Evolutionary conservation across 1,140 invertebrate species (phyloP), one percentile per base, ranked within the genome.

Genomic region (Drosophila parabipectinata): DNA sequence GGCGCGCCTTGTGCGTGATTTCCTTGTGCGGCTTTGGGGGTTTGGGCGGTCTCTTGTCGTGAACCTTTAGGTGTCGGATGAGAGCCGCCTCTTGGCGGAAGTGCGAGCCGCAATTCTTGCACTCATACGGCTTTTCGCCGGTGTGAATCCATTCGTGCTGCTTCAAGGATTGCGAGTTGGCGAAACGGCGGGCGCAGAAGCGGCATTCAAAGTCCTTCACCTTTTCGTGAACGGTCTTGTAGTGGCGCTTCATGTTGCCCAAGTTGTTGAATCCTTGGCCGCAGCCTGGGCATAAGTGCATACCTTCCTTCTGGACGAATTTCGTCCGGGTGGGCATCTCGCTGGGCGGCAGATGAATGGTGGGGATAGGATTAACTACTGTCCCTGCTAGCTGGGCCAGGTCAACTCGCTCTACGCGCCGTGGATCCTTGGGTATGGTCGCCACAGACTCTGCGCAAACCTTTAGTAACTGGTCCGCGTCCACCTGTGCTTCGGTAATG

Each of bases 91-190:
- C 74, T 63, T 91, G 90, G 3, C 91, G 90, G 41, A 91, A 91
- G 28, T 88, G 72, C 0, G 75, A 91, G 8, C 78, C 78, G 32
- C 90, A 91, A 8, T 37, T 72, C 32, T 73, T 74, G 48, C 90
- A 91, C 47, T 77, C 83, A 52, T 90, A 79, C 0, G 90, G 90
- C 37, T 91, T 91, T 39, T 91, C 90, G 0, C 95, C 95, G 30
- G 91, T 92, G n/a, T 92, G 91, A 9, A 89, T 91, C 91, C 91
- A 91, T 51, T 91, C 89, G 63, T 92, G 91, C 28, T 92, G 91
- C 55, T 92, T 92, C 1, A 91, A 50, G 0, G 91, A 90, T 26
- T 92, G 91, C 0, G 91, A 90, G 56, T 92, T 92, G 7, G 91
- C 90, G 44, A 92, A 91, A 5, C 85, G 79, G 2, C 79, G 78